Conservation (phyloP, 1,140 invertebrate genomes). For the Trichonephila clavata region DNA sequence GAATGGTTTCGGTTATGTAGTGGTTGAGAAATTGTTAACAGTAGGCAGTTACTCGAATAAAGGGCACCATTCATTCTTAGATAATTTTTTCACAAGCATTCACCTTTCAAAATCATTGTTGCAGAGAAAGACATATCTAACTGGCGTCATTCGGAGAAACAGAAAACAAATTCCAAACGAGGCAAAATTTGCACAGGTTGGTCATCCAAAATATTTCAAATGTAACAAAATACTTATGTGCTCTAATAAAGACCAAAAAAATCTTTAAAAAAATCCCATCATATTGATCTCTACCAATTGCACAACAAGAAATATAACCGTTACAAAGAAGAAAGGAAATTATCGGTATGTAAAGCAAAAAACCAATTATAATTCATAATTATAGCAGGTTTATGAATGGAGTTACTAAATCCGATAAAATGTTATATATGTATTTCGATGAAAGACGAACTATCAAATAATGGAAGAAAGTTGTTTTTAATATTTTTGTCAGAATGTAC, state of each 20-base stretch:
- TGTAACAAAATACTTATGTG: background rate
- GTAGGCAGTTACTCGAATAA: background rate
- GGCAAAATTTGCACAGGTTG: background rate
- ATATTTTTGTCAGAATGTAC: no score
- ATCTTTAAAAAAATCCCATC: background rate
- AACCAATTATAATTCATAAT: background rate
- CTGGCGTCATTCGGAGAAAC: background rate
- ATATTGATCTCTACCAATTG: background rate
- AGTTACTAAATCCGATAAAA: background rate
- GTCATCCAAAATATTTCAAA: background rate
- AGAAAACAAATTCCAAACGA: background rate
- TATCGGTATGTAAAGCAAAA: no score
- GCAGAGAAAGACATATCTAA: background rate
- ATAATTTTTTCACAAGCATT: background rate
- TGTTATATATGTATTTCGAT: background rate
- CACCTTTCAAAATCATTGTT: no score
- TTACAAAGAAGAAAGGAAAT: background rate
- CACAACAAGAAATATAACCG: background rate
- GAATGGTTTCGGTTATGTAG: background rate
- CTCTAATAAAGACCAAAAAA: background rate
- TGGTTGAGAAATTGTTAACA: background rate
- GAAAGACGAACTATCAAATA: background rate
- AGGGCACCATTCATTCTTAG: background rate
- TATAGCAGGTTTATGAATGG: background rate
- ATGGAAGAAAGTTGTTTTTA: no score